Conservation (phyloP, 2,113 vertebrate species). For the Ptychochromis oligacanthus region DNA sequence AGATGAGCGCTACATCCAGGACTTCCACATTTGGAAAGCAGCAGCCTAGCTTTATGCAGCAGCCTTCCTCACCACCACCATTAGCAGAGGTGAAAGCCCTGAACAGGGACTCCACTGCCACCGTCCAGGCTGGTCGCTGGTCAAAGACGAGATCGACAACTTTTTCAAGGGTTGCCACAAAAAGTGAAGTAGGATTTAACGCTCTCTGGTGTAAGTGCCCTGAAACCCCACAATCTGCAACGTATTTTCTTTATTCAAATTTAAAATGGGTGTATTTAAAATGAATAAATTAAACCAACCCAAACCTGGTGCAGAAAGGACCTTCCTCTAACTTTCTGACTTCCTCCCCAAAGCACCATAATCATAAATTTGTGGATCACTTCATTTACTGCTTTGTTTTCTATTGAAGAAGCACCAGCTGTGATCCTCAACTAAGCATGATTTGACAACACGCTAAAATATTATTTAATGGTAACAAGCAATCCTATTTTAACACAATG, state of each 20-base stretch:
- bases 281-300: too few species aligned
- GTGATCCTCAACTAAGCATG: not conserved
- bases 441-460: not conserved
- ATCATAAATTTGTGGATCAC: not conserved
- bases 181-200: rapidly evolving
- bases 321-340: too few species aligned
- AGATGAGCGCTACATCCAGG: not conserved
- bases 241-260: too few species aligned
- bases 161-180: not conserved
- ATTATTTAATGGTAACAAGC: not conserved
- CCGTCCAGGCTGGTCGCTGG: not conserved
- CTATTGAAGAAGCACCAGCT: not conserved
- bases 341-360: too few species aligned
- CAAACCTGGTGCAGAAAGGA: too few species aligned
- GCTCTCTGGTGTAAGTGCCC: too few species aligned
- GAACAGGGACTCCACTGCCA: rapidly evolving
- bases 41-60: not conserved
- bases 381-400: not conserved
- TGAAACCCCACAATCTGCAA: too few species aligned
- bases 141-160: not conserved
- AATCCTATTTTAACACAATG: not conserved
- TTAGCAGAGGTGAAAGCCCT: not conserved
- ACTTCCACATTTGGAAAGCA: not conserved
- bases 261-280: too few species aligned
- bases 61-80: not conserved